Conservation (phyloP, 2,888 invertebrate species). For the Sphaeridia pumilis region DNA sequence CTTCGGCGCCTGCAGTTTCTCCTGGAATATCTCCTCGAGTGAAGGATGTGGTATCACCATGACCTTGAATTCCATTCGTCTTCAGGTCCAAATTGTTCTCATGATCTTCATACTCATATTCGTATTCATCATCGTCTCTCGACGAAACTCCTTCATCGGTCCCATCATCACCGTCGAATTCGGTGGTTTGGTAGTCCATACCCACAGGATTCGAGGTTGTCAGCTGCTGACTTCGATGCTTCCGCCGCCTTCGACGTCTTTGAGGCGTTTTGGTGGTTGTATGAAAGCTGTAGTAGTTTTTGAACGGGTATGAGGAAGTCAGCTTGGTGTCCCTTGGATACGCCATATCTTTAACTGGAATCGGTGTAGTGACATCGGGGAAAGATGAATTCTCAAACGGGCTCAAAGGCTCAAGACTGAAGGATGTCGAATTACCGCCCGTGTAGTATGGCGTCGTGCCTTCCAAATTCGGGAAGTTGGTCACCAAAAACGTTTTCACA, state of each 20-base stretch:
- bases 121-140: background rate
- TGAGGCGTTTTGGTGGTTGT: background rate
- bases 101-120: slow-evolving; percentile 15
- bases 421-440: background rate
- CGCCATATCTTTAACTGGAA: background rate
- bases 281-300: slow-evolving; percentile 7
- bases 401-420: background rate
- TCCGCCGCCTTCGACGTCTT: background rate
- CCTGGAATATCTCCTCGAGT: slow-evolving; percentile 34
- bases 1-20: slow-evolving; percentile 21
- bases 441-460: slow-evolving; percentile 26
- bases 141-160: slow-evolving; percentile 4
- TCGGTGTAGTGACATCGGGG: background rate
- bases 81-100: slow-evolving; percentile 16
- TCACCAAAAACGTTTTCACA: slow-evolving; percentile 20
- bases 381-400: background rate
- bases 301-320: background rate
- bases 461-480: slow-evolving; percentile 18
- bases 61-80: slow-evolving; percentile 2
- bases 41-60: slow-evolving; percentile 22
- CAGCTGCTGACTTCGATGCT: background rate
- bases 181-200: slow-evolving; percentile 7
- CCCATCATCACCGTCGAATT: too few species aligned
- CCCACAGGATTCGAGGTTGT: background rate
- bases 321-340: background rate